Evolutionary conservation across 2,113 vertebrate genomes (phyloP).

Genomic region (Cyprinodon brontotheroides): DNA sequence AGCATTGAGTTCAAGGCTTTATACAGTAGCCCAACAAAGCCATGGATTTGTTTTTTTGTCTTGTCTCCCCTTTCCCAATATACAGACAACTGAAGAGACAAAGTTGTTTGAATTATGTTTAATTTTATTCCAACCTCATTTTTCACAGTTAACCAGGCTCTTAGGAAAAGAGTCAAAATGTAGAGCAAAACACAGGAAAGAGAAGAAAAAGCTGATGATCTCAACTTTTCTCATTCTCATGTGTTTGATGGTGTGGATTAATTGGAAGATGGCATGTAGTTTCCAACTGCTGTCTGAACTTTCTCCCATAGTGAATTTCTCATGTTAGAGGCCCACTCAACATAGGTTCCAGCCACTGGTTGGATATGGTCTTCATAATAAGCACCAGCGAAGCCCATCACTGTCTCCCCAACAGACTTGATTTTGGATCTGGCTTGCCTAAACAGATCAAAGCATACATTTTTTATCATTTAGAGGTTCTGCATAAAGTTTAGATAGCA

Average conservation of each 20-base stretch:
- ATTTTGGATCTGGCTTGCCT: conserved; percentile 51
- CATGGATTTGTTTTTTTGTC: background rate
- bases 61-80: background rate
- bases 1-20: too few relatives aligned
- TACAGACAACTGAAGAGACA: background rate
- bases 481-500: background rate
- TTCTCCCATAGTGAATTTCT: conserved; percentile 47
- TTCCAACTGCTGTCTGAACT: conserved; percentile 25
- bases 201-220: background rate
- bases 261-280: conserved; percentile 9
- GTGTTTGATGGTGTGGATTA: background rate
- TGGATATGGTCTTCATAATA: conserved; percentile 78
- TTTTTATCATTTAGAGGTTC: background rate
- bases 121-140: background rate
- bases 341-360: conserved; percentile 45
- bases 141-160: background rate
- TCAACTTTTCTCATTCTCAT: conserved; percentile 8
- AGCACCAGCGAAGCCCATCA: conserved; percentile 20
- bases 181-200: background rate
- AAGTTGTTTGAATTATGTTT: background rate
- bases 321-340: conserved; percentile 56
- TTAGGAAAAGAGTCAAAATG: background rate
- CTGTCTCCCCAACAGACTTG: background rate
- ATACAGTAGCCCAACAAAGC: too few relatives aligned
- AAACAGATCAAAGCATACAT: conserved; percentile 4